phyloP scores from a whole-genome alignment of 2,888 invertebrate species.

The Colostygia pectinataria region DNA sequence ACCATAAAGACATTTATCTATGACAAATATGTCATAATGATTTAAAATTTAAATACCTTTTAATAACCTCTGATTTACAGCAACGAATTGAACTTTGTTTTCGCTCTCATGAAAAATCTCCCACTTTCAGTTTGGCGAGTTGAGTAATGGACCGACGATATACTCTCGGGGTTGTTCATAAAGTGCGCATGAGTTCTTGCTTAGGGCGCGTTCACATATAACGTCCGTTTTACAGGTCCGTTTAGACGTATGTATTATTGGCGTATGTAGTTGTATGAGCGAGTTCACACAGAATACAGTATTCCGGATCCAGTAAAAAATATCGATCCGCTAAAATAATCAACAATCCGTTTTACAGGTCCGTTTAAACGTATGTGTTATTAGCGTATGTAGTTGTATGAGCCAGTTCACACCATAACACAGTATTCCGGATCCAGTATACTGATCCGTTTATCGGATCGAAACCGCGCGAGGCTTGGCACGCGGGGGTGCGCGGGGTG shows the following conservation, averaged over 20 bases:
- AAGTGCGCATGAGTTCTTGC: too few species aligned
- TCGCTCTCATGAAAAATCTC: too few species aligned
- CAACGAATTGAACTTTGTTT: too few species aligned
- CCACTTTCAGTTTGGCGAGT: too few species aligned
- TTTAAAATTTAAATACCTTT: too few species aligned
- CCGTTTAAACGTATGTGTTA: conserved; percentile 3
- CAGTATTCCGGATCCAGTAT: conserved; percentile 5
- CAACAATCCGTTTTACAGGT: conserved; percentile 8
- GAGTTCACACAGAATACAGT: conserved; percentile 3
- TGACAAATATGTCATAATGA: too few species aligned
- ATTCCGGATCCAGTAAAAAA: conserved; percentile 4
- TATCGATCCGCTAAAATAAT: background rate
- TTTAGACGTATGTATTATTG: conserved; percentile 2
- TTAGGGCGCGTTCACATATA: background rate
- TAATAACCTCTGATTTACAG: too few species aligned
- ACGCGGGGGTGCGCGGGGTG: background rate
- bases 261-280: conserved; percentile 5
- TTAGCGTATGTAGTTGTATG: conserved; percentile 4
- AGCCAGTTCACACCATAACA: conserved; percentile 4
- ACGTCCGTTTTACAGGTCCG: conserved; percentile 2
- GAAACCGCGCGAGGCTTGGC: background rate
- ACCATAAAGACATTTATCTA: too few species aligned
- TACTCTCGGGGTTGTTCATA: too few species aligned
- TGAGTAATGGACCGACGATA: too few species aligned
- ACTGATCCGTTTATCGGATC: background rate